These are phyloP conservation scores for Oostethus manadensis DNA, from an alignment of 2,113 vertebrate genomes.

Conservation along the genomic window DNA sequence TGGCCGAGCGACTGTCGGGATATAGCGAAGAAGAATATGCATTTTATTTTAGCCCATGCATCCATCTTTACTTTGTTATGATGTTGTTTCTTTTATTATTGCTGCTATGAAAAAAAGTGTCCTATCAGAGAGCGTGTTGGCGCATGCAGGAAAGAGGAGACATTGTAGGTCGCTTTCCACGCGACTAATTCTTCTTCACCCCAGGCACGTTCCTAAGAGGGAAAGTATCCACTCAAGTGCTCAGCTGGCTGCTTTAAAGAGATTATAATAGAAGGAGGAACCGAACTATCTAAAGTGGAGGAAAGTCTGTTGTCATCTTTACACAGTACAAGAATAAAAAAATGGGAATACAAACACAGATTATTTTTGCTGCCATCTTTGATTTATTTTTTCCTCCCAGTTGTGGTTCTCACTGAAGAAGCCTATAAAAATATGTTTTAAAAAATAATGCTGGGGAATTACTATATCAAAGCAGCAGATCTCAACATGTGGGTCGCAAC, in stretches of 20 bases:
- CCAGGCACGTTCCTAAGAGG: conserved; percentile 13
- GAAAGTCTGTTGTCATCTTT: too few species aligned
- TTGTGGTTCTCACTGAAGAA: too few species aligned
- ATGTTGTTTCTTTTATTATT: neutral
- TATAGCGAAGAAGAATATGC: neutral
- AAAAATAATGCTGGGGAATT: neutral
- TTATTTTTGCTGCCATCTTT: too few species aligned
- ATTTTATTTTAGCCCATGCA: neutral
- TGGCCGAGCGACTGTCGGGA: conserved; percentile 1
- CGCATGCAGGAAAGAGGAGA: conserved; percentile 2
- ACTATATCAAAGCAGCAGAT: too few species aligned
- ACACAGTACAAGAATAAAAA: too few species aligned
- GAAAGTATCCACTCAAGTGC: conserved; percentile 4
- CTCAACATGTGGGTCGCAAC: too few species aligned
- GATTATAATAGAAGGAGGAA: conserved; percentile 10
- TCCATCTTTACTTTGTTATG: neutral
- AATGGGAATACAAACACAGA: too few species aligned
- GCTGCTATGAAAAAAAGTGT: conserved; percentile 3
- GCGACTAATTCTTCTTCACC: conserved; percentile 5
- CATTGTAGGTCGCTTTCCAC: conserved; percentile 3
- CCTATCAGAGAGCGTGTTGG: neutral
- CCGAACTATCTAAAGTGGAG: neutral
- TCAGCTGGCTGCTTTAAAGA: conserved; percentile 1
- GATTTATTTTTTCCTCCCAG: too few species aligned
- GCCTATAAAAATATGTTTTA: too few species aligned